Evolutionary conservation across 64 coral and sea anemone species (phyloP).

Genomic region (Cladopsammia gracilis): DNA sequence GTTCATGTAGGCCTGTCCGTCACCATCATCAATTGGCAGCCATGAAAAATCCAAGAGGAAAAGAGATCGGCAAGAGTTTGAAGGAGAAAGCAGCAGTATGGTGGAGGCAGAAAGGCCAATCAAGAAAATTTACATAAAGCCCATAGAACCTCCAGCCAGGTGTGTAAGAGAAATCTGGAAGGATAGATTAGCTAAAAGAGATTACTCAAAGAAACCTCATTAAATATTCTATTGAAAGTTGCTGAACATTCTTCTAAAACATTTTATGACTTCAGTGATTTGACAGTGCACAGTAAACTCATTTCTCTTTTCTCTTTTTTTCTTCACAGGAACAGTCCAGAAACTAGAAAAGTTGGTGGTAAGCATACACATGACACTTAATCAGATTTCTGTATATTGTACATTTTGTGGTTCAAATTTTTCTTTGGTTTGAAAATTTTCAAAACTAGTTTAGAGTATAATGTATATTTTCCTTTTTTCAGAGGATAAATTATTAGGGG

Average conservation of each 20-base stretch:
- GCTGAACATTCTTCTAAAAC: no score
- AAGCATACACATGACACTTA: not conserved
- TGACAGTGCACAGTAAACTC: not conserved
- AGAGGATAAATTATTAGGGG: no score
- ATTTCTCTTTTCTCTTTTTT: not conserved
- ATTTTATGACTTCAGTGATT: no score
- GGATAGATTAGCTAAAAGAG: no score
- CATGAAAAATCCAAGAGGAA: slow-evolving; percentile 93
- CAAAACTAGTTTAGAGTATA: no score
- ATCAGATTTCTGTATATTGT: not conserved
- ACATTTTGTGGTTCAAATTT: not conserved
- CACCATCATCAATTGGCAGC: slow-evolving; percentile 70
- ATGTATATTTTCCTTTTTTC: no score
- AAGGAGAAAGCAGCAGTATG: slow-evolving; percentile 29
- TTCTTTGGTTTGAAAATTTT: no score
- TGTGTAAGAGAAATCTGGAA: not conserved
- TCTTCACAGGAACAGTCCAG: slow-evolving; percentile 52
- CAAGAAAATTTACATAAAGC: slow-evolving; percentile 94
- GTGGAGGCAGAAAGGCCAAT: slow-evolving; percentile 79
- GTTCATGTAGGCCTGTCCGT: slow-evolving; percentile 59
- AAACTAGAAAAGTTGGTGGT: slow-evolving; percentile 44
- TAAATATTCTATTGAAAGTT: no score
- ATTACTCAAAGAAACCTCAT: no score
- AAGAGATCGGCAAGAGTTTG: slow-evolving; percentile 82
- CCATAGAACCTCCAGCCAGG: slow-evolving; percentile 88